phyloP scores from a whole-genome alignment of 2,888 invertebrate genomes.

The Drosophila hamatofila region DNA sequence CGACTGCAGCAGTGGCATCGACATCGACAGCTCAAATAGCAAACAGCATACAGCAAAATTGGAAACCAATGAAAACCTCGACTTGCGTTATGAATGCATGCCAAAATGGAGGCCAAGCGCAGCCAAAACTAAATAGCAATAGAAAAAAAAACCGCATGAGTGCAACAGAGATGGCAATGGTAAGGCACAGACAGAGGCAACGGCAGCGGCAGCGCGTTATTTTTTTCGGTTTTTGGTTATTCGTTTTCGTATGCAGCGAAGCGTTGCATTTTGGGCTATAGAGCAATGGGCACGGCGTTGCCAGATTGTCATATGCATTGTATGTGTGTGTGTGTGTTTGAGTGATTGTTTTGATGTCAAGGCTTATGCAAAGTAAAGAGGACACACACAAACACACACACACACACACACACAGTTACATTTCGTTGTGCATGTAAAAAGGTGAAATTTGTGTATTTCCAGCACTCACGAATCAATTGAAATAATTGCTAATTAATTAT shows the following conservation, averaged over 20 bases:
- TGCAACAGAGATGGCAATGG: conserved; percentile 15
- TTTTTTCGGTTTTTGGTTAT: conserved; percentile 40
- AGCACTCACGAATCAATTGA: conserved; percentile 33
- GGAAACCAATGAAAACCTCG: conserved; percentile 81
- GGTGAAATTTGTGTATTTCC: conserved; percentile 28
- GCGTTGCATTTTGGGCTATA: conserved; percentile 78
- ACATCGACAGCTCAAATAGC: conserved; percentile 67
- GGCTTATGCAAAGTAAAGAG: conserved; percentile 47
- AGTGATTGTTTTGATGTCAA: conserved; percentile 65
- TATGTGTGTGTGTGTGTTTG: conserved; percentile 24
- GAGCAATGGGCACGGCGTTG: conserved; percentile 63
- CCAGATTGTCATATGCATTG: conserved; percentile 70
- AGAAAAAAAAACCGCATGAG: conserved; percentile 45
- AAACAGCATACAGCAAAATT: conserved; percentile 67
- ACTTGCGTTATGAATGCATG: conserved; percentile 80
- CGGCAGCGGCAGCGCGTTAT: neutral
- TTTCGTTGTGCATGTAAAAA: neutral
- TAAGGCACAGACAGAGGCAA: neutral
- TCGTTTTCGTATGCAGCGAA: conserved; percentile 73
- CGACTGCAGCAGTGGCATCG: conserved; percentile 9
- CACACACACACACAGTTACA: conserved; percentile 13
- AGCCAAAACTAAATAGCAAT: conserved; percentile 76
- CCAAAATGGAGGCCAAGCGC: conserved; percentile 80
- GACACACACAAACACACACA: conserved; percentile 19
- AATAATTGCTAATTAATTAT: conserved; percentile 55